Evolutionary conservation across 2,113 vertebrate genomes (phyloP).

Genomic region (Aegypius monachus): DNA sequence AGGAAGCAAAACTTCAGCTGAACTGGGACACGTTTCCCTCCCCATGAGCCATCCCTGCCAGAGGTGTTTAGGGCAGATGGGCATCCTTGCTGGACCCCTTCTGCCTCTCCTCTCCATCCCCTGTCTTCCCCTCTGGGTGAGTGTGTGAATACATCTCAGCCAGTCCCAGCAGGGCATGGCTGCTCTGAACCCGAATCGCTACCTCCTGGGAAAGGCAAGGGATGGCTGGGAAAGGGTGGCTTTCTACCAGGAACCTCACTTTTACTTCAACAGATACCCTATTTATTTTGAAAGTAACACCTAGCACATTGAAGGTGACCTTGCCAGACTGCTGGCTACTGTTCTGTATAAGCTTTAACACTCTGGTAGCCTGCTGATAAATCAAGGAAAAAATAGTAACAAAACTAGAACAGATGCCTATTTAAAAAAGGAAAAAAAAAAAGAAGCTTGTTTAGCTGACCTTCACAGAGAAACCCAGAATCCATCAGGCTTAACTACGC

Average conservation of each 20-base stretch:
- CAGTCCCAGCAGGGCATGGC: neutral
- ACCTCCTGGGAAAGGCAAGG: neutral
- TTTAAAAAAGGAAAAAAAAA: neutral
- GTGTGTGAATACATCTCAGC: neutral
- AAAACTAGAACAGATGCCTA: neutral
- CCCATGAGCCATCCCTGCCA: neutral
- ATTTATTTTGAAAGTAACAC: slow-evolving; percentile 48
- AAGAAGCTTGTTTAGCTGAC: neutral
- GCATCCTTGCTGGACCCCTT: neutral
- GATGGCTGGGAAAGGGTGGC: neutral
- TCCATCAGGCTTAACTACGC: neutral
- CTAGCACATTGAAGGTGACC: neutral
- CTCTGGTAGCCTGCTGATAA: neutral
- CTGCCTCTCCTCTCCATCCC: neutral
- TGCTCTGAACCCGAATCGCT: neutral
- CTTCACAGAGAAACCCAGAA: neutral
- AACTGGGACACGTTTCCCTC: neutral
- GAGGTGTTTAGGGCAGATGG: neutral
- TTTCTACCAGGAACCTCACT: neutral
- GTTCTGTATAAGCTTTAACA: neutral
- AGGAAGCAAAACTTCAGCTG: neutral
- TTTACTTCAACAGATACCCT: neutral
- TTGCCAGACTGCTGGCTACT: neutral
- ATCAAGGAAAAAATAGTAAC: neutral
- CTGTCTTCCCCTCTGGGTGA: neutral